Conservation (phyloP, 2,113 vertebrate species). For the Pluvialis apricaria region DNA sequence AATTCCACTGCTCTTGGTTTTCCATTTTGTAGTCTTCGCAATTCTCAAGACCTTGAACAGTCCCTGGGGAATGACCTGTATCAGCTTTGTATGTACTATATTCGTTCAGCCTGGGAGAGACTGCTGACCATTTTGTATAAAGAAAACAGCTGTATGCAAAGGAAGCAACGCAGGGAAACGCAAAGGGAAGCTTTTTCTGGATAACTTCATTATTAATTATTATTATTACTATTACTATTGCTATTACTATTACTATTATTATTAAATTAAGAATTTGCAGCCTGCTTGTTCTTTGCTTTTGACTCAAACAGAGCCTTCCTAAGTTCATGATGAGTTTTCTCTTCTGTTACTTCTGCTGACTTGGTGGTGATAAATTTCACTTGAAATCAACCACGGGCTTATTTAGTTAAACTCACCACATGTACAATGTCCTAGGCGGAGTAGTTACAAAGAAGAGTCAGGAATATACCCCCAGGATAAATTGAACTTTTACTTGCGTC, state of each 20-base stretch:
- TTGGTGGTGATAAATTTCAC: conserved; percentile 9
- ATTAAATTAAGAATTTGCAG: not conserved
- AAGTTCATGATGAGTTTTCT: conserved; percentile 31
- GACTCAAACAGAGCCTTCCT: not conserved
- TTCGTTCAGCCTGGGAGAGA: not conserved
- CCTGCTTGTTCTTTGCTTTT: not conserved
- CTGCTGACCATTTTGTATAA: not conserved
- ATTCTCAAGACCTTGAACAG: not conserved
- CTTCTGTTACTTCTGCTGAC: conserved; percentile 26
- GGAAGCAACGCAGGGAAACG: too few relatives aligned
- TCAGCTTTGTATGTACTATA: not conserved
- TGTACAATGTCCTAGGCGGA: not conserved
- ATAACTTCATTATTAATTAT: too few relatives aligned
- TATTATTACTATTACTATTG: not conserved
- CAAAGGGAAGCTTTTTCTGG: not conserved
- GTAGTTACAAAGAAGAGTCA: not conserved
- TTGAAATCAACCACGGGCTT: conserved; percentile 31
- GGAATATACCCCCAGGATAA: conserved; percentile 44
- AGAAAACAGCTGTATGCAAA: not conserved
- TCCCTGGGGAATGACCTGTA: not conserved
- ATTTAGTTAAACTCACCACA: conserved; percentile 49
- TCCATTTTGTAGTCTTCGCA: not conserved
- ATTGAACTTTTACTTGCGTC: conserved; percentile 13
- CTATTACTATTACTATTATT: not conserved
- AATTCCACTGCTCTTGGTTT: not conserved